Conservation (phyloP, 2,888 invertebrate genomes). For the Cheilosia impressa region DNA sequence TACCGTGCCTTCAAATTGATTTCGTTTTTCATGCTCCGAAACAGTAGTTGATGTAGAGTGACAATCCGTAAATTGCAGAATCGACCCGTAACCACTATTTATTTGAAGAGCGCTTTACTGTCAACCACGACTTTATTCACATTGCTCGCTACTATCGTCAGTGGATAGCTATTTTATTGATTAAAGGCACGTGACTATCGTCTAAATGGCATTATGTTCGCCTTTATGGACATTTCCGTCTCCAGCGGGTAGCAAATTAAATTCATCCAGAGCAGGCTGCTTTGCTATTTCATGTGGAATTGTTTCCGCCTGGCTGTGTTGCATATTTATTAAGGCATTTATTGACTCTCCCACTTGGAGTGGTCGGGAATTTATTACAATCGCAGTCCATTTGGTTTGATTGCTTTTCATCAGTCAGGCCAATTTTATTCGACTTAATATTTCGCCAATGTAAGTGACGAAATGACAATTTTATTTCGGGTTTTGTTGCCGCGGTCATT, state of each 20-base stretch:
- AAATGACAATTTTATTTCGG: conserved; percentile 40
- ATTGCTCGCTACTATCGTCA: no score
- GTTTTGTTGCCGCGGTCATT: conserved; percentile 24
- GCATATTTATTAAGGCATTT: conserved; percentile 54
- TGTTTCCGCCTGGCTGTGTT: conserved; percentile 32
- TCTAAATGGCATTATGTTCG: conserved; percentile 42
- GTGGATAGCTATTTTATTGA: conserved; percentile 10
- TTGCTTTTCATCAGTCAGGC: conserved; percentile 64
- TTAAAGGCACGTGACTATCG: conserved; percentile 58
- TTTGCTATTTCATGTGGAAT: conserved; percentile 33
- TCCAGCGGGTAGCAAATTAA: conserved; percentile 17
- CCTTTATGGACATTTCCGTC: conserved; percentile 29
- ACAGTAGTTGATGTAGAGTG: no score
- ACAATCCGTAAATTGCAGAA: no score
- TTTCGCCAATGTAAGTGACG: conserved; percentile 34
- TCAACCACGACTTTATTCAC: no score
- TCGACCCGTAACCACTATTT: no score
- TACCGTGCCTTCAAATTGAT: no score
- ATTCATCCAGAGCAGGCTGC: background rate
- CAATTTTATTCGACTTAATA: conserved; percentile 50
- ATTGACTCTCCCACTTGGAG: conserved; percentile 57
- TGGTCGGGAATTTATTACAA: conserved; percentile 67
- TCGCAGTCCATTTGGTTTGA: conserved; percentile 68
- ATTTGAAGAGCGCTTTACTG: no score
- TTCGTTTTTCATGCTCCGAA: no score